Conservation (phyloP, 1,140 invertebrate species). For the Pissodes strobi region DNA sequence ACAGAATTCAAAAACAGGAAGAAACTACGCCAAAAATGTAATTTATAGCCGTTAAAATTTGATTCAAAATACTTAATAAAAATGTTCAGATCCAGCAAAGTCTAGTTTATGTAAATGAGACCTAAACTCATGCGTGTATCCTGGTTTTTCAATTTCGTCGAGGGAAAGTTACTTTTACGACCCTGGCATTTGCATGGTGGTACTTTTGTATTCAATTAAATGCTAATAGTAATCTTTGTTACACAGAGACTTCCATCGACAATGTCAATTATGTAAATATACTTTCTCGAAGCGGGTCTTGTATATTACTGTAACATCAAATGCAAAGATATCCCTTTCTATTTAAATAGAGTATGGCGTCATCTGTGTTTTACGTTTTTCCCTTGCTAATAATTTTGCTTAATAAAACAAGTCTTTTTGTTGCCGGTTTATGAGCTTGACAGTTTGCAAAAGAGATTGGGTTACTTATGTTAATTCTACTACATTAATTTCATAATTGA, state of each 20-base stretch:
- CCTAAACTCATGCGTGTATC: slow-evolving; percentile 5
- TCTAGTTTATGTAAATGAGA: neutral
- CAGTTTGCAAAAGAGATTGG: too few relatives aligned
- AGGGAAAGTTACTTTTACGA: slow-evolving; percentile 14
- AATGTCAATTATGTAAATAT: slow-evolving; percentile 37
- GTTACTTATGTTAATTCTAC: too few relatives aligned
- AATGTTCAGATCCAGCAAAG: neutral
- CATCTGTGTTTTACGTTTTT: too few relatives aligned
- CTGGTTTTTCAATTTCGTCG: slow-evolving; percentile 13
- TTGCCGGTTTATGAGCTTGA: too few relatives aligned
- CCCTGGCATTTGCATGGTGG: slow-evolving; percentile 25
- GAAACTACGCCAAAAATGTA: too few relatives aligned
- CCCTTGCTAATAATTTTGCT: too few relatives aligned
- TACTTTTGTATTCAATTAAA: slow-evolving; percentile 38
- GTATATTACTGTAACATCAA: slow-evolving; percentile 37
- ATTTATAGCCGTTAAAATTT: too few relatives aligned
- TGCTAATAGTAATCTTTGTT: slow-evolving; percentile 36
- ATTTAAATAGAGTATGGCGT: too few relatives aligned
- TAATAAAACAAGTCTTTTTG: too few relatives aligned
- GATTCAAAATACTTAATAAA: too few relatives aligned
- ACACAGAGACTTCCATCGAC: slow-evolving; percentile 33
- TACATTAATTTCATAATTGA: too few relatives aligned
- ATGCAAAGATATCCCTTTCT: slow-evolving; percentile 35
- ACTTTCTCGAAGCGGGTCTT: slow-evolving; percentile 20
- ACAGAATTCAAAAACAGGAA: too few relatives aligned